Evolutionary conservation across 1,140 invertebrate genomes (phyloP).

Genomic region (Paralvinella palmiformis): DNA sequence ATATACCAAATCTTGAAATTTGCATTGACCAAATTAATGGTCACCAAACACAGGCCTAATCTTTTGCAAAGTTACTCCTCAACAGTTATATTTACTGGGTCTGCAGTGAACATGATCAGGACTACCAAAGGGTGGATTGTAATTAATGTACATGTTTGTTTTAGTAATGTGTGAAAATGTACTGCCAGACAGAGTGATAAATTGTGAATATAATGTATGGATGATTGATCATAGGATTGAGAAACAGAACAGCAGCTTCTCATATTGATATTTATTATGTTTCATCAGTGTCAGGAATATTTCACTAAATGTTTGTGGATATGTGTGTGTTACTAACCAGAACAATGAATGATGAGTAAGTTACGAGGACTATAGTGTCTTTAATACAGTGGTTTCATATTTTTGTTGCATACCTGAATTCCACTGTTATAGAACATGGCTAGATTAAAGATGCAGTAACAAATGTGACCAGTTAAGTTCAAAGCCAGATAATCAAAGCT

Average conservation of each 20-base stretch:
- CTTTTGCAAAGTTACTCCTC: too few relatives aligned
- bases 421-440: constrained; percentile 3
- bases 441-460: constrained; percentile 12
- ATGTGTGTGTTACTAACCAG: neutral
- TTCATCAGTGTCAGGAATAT: neutral
- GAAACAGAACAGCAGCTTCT: neutral
- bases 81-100: too few relatives aligned
- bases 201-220: neutral
- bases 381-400: neutral
- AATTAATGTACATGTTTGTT: neutral
- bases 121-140: too few relatives aligned
- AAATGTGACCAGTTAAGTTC: constrained; percentile 12
- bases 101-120: too few relatives aligned
- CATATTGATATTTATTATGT: neutral
- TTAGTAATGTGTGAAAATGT: neutral
- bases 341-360: too few relatives aligned
- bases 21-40: too few relatives aligned
- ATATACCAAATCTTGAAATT: too few relatives aligned
- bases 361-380: neutral
- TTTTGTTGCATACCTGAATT: neutral
- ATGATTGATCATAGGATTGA: neutral
- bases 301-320: neutral
- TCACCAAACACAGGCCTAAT: too few relatives aligned
- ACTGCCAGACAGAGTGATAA: neutral
- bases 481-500: constrained; percentile 11